Evolutionary conservation across 2,113 vertebrate genomes (phyloP).

Genomic region (Notarius quadriscutis): DNA sequence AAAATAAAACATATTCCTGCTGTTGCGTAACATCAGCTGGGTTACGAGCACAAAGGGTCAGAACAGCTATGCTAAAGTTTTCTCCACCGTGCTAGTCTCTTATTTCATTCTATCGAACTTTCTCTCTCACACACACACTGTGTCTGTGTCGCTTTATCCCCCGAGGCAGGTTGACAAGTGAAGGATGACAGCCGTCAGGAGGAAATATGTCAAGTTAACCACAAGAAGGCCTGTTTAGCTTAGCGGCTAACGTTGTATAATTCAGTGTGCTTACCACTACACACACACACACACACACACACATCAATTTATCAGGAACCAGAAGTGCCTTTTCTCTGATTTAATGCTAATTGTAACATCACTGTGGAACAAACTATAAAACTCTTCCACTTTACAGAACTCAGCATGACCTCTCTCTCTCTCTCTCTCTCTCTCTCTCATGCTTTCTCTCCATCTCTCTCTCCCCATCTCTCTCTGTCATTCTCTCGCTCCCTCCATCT

Average conservation of each 20-base stretch:
- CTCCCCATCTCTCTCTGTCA: not conserved
- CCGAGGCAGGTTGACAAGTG: slow-evolving; percentile 45
- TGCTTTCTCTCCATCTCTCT: not conserved
- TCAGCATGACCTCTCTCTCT: not conserved
- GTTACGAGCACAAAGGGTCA: not conserved
- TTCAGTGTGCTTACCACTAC: not conserved
- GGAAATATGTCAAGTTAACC: slow-evolving; percentile 23
- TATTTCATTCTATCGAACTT: not conserved
- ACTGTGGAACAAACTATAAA: not conserved
- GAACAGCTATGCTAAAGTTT: not conserved
- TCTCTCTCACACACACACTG: slow-evolving; percentile 17
- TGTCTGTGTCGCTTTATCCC: not conserved
- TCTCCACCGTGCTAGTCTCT: not conserved
- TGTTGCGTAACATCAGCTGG: not conserved
- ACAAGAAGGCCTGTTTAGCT: slow-evolving; percentile 29
- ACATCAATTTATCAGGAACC: slow-evolving; percentile 30
- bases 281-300: slow-evolving; percentile 1
- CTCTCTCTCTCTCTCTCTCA: not conserved
- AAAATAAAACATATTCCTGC: not conserved
- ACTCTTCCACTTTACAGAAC: not conserved
- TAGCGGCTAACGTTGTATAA: not conserved
- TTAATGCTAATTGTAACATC: slow-evolving; percentile 24
- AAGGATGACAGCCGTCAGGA: slow-evolving; percentile 38
- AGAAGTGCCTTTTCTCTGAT: slow-evolving; percentile 1
- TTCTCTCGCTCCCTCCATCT: too few species aligned